Conservation (phyloP, 2,113 vertebrate species). For the Indicator indicator region DNA sequence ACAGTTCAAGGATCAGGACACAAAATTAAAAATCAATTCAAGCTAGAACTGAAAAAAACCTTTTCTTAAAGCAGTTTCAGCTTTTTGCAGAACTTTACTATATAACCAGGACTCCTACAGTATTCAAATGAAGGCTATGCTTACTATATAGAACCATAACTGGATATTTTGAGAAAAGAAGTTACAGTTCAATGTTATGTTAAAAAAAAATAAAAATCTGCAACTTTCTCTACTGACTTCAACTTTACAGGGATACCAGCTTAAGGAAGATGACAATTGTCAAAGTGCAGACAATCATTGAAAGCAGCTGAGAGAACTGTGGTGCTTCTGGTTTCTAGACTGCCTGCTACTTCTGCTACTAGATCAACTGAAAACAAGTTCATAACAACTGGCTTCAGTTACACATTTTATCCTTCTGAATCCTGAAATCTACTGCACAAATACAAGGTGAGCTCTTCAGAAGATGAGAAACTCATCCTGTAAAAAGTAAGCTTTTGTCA, state of each 20-base stretch:
- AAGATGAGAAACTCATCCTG: not conserved
- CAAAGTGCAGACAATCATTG: not conserved
- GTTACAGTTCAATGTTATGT: not conserved
- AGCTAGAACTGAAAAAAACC: not conserved
- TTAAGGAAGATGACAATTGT: not conserved
- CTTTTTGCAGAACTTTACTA: not conserved
- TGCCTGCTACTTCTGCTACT: not conserved
- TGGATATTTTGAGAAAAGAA: not conserved
- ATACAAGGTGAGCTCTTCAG: not conserved
- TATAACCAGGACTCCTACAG: not conserved
- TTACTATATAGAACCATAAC: not conserved
- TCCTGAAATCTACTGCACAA: not conserved
- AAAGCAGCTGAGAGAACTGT: not conserved
- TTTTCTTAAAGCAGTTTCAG: not conserved
- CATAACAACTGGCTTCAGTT: not conserved
- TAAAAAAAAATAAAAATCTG: not conserved
- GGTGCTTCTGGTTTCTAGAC: not conserved
- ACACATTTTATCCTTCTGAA: not conserved
- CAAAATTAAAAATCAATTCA: not conserved
- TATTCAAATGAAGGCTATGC: not conserved
- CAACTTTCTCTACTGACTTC: not conserved
- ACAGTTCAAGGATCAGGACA: not conserved
- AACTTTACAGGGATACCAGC: not conserved
- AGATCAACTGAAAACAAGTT: not conserved
- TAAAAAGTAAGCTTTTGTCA: not conserved